phyloP scores from a whole-genome alignment of 2,113 vertebrate genomes.

The Solea solea region DNA sequence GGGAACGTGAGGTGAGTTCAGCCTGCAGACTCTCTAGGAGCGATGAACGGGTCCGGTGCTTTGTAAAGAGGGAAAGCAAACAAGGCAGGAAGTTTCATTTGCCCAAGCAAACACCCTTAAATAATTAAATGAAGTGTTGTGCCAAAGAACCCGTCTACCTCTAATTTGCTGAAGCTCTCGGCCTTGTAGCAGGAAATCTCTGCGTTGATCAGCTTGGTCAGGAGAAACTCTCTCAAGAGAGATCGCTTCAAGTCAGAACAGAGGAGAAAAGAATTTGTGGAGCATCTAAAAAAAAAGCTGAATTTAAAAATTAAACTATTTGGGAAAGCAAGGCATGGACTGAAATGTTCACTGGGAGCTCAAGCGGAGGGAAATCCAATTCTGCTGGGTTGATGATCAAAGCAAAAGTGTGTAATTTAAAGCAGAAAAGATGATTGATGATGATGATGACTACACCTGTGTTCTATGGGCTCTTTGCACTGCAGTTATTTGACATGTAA shows the following conservation, averaged over 20 bases:
- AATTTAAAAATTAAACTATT: too few relatives aligned
- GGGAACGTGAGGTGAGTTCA: slow-evolving; percentile 85
- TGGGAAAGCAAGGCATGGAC: too few relatives aligned
- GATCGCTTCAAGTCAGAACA: slow-evolving; percentile 71
- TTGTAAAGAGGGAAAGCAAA: neutral
- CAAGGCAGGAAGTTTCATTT: neutral
- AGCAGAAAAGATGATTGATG: too few relatives aligned
- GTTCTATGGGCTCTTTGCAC: too few relatives aligned
- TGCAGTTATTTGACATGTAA: too few relatives aligned
- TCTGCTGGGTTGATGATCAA: too few relatives aligned
- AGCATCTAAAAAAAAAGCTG: neutral
- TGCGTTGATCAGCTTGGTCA: slow-evolving; percentile 92
- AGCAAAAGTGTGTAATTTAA: too few relatives aligned
- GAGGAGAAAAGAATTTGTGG: slow-evolving; percentile 9
- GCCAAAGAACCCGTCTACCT: slow-evolving; percentile 73
- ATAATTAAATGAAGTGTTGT: neutral
- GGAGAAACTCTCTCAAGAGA: slow-evolving; percentile 88
- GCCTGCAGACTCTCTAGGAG: slow-evolving; percentile 88
- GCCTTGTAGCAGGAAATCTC: slow-evolving; percentile 91
- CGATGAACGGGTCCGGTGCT: slow-evolving; percentile 89
- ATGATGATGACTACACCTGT: too few relatives aligned
- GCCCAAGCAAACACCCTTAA: neutral
- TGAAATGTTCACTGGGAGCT: too few relatives aligned
- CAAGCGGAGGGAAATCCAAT: too few relatives aligned
- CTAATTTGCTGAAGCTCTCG: slow-evolving; percentile 88